A percentile compares a stretch with the other conserved stretches of the same genome.
phyloP scores from a whole-genome alignment of 2,888 invertebrate genomes.

The Scotopteryx bipunctaria region DNA sequence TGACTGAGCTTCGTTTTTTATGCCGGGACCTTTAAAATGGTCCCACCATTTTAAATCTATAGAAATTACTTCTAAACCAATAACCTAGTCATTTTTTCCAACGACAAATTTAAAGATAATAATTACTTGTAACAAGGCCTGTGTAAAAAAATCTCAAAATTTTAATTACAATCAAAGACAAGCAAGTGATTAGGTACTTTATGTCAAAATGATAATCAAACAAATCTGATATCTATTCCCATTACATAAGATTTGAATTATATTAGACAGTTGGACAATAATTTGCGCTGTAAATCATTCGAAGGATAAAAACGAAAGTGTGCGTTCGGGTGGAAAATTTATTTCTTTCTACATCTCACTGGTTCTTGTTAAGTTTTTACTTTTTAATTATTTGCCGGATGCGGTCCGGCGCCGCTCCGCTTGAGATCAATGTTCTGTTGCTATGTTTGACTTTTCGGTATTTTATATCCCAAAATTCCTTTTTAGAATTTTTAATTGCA shows the following conservation, averaged over 20 bases:
- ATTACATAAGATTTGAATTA: constrained; percentile 13
- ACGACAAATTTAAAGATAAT: too few species aligned
- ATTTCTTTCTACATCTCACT: constrained; percentile 73
- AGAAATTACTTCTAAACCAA: too few species aligned
- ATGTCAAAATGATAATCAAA: not conserved
- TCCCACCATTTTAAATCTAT: too few species aligned
- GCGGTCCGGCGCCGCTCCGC: constrained; percentile 56
- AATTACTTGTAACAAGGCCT: constrained; percentile 1
- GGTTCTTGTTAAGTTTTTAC: constrained; percentile 73
- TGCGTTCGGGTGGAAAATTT: constrained; percentile 72
- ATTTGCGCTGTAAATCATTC: constrained; percentile 58
- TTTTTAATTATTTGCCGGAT: constrained; percentile 79
- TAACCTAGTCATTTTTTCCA: not conserved
- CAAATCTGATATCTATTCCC: constrained; percentile 4
- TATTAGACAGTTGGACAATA: constrained; percentile 1
- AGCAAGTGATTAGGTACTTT: not conserved
- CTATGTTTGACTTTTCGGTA: constrained; percentile 47
- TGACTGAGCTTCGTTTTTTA: too few species aligned
- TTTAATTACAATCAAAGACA: constrained; percentile 22
- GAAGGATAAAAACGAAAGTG: constrained; percentile 73
- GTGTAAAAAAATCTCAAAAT: constrained; percentile 18
- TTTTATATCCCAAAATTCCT: constrained; percentile 39
- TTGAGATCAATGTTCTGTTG: constrained; percentile 62
- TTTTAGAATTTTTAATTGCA: constrained; percentile 23
- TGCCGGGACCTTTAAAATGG: too few species aligned